Percentiles rank a stretch among this genome's conserved stretches.
Conservation (phyloP, 92 coral and sea anemone genomes). For the Parazoanthus darwini region DNA sequence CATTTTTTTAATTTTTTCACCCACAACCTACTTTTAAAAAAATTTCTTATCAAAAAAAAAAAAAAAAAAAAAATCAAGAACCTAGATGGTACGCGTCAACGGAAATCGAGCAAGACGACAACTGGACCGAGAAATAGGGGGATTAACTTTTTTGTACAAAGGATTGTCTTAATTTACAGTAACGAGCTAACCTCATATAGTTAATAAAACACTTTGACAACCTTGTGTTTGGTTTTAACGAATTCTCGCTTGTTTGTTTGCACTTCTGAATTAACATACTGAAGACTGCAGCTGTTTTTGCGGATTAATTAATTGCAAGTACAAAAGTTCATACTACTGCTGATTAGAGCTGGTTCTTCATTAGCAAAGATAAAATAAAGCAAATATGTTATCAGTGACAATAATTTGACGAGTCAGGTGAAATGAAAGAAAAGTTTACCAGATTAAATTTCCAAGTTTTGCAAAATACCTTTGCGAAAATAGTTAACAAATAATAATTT, state of each 20-base stretch:
- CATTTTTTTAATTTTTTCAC: no score
- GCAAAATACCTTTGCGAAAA: no score
- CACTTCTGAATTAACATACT: not conserved
- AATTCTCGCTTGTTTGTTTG: not conserved
- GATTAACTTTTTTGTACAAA: no score
- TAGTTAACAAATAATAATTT: no score
- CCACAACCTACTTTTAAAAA: no score
- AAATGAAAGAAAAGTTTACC: no score
- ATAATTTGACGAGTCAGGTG: not conserved
- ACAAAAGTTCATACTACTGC: not conserved
- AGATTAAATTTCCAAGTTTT: no score
- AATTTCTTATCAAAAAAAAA: no score
- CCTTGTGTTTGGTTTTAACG: not conserved
- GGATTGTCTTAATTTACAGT: not conserved
- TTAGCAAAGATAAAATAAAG: no score
- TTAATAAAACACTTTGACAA: not conserved
- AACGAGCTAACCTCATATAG: not conserved
- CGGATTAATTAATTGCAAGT: not conserved
- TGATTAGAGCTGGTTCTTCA: not conserved
- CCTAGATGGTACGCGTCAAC: not conserved
- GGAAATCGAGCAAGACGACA: not conserved
- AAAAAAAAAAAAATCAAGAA: no score
- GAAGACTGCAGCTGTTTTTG: not conserved
- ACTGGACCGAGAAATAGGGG: not conserved
- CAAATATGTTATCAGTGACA: not conserved